A percentile compares a stretch with the other conserved stretches of the same genome.
Conservation (phyloP, 1,140 invertebrate genomes). For the Aphelinus atriplicis region DNA sequence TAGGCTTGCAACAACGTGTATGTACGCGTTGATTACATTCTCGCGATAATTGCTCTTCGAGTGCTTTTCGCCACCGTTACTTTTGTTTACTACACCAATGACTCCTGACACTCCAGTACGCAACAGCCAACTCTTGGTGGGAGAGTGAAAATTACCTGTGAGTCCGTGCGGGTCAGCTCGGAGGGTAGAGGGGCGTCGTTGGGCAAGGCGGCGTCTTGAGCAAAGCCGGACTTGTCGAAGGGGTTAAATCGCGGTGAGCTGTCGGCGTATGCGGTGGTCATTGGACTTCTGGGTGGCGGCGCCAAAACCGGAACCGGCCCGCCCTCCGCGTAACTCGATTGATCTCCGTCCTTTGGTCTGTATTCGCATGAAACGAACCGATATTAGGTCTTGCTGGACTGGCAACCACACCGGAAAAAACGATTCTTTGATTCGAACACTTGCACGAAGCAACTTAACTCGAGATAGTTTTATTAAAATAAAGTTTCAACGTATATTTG, state of each 20-base stretch:
- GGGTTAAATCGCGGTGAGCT: conserved; percentile 72
- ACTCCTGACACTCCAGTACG: conserved; percentile 4
- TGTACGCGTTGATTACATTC: too few relatives aligned
- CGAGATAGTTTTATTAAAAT: too few relatives aligned
- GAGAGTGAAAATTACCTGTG: conserved; percentile 51
- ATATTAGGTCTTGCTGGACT: too few relatives aligned
- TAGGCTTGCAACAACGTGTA: too few relatives aligned
- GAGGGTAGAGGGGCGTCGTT: conserved; percentile 47
- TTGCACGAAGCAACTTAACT: too few relatives aligned
- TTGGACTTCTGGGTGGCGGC: conserved; percentile 74
- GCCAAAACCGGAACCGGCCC: conserved; percentile 76
- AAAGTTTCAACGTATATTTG: too few relatives aligned
- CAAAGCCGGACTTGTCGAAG: conserved; percentile 77
- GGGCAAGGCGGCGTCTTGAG: conserved; percentile 57
- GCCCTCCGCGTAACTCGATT: conserved; percentile 51
- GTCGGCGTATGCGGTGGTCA: conserved; percentile 66
- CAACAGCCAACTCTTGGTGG: neutral
- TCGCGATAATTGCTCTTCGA: too few relatives aligned
- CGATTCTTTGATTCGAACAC: too few relatives aligned
- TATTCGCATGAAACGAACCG: conserved; percentile 1
- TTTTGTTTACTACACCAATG: too few relatives aligned
- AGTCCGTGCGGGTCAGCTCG: conserved; percentile 59
- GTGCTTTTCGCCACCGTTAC: too few relatives aligned
- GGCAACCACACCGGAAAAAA: too few relatives aligned
- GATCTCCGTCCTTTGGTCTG: conserved; percentile 71